Evolutionary conservation across 2,888 invertebrate species (phyloP), one percentile per base, ranked within the genome.

Genomic region (Maniola hyperantus): DNA sequence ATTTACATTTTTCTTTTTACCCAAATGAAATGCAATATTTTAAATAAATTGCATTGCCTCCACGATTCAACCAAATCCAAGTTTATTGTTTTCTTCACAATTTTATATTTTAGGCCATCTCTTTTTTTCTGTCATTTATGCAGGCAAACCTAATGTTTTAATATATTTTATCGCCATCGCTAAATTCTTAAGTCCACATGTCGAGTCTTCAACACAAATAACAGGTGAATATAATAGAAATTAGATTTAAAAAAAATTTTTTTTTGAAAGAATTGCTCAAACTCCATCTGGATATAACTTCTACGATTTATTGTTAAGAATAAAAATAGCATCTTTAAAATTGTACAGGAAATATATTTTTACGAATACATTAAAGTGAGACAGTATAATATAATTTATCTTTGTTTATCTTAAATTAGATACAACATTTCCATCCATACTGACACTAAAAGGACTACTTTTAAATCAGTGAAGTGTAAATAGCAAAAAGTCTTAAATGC

Each of bases 401-500:
- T 64, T 59, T 60, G 61, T 65, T 65, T 54, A 39, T 61, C 55
- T 64, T 69, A 70, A 70, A 51, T 65, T 70, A 67, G 65, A 58
- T 70, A 65, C 66, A 67, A 69, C 66, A 62, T 66, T 61, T 66
- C 69, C 62, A 72, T 70, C 70, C 66, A 66, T 67, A 71, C 72
- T 70, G 74, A 75, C 73, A 75, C 73, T 72, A 71, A 69, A 66
- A 73, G 69, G 72, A 72, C 68, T 71, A 67, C 65, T 69, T n/a
- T n/a, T 65, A 57, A 33, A 50, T 54, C 60, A 57, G 54, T 26
- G 53, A 64, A 69, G 36, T 39, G 7, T 42, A 20, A 42, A 39
- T 42, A 57, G 36, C 54, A 15, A 26, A n/a, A 51, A 54, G 46
- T 71, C 64, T 70, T 73, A 71, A 71, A 72, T 73, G 70, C 71